Conservation (phyloP, 2,797 vertebrate genomes). For the Kryptopterus vitreolus region DNA sequence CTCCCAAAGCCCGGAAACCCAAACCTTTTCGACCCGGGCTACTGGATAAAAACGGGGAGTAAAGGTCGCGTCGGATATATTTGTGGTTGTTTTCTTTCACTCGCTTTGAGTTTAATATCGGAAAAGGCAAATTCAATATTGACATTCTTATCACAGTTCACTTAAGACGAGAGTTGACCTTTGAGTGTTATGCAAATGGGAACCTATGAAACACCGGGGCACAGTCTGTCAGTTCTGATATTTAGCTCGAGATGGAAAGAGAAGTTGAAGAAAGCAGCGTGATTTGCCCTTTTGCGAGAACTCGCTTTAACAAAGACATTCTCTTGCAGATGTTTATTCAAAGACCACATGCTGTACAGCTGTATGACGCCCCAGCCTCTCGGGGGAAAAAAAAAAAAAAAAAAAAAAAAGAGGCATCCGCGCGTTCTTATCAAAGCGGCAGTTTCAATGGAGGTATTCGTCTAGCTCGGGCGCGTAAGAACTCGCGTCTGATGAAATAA, state of each 20-base stretch:
- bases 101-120: neutral
- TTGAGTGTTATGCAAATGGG: slow-evolving; percentile 54
- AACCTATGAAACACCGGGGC: slow-evolving; percentile 47
- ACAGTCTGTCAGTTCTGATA: slow-evolving; percentile 50
- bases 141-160: slow-evolving; percentile 49
- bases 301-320: slow-evolving; percentile 55
- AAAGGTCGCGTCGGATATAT: slow-evolving; percentile 15
- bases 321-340: slow-evolving; percentile 59
- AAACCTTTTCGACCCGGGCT: slow-evolving; percentile 2
- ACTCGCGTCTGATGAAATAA: slow-evolving; percentile 57
- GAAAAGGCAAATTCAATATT: slow-evolving; percentile 40
- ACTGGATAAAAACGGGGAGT: slow-evolving; percentile 4
- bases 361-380: slow-evolving; percentile 41
- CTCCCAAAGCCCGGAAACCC: neutral
- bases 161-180: slow-evolving; percentile 52
- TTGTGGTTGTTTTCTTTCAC: slow-evolving; percentile 15
- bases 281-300: slow-evolving; percentile 56
- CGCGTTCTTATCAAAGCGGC: slow-evolving; percentile 51
- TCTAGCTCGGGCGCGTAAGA: slow-evolving; percentile 49
- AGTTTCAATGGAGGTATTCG: slow-evolving; percentile 42
- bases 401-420: slow-evolving; percentile 47
- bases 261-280: slow-evolving; percentile 46
- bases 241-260: slow-evolving; percentile 46
- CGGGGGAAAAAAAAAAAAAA: neutral
- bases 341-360: slow-evolving; percentile 56